Evolutionary conservation across 2,113 vertebrate species (phyloP).

Genomic region (Dipodomys spectabilis): DNA sequence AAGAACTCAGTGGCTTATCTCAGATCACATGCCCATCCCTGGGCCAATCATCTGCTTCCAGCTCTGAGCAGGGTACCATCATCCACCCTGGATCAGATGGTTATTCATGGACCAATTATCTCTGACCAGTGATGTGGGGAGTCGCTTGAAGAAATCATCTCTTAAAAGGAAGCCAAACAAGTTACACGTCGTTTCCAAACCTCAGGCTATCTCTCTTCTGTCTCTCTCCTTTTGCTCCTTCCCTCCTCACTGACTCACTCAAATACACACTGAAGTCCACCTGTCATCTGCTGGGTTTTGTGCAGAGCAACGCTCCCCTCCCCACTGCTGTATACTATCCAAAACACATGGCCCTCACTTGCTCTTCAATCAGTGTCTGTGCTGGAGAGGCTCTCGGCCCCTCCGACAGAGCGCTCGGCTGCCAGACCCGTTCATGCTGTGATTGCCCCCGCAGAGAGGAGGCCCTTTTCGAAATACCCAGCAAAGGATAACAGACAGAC

Average conservation of each 20-base stretch:
- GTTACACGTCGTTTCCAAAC: not conserved
- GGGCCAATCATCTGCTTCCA: not conserved
- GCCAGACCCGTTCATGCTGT: not conserved
- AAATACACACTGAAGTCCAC: not conserved
- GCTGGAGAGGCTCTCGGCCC: not conserved
- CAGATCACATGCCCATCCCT: not conserved
- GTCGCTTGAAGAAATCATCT: not conserved
- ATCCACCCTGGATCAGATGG: not conserved
- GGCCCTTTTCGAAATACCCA: not conserved
- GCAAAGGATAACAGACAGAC: not conserved
- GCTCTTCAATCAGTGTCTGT: not conserved
- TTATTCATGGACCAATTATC: not conserved
- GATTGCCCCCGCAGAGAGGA: not conserved
- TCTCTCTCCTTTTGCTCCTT: not conserved
- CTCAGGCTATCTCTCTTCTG: not conserved
- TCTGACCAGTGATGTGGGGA: not conserved
- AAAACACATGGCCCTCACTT: not conserved
- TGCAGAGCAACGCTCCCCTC: not conserved
- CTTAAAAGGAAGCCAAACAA: not conserved
- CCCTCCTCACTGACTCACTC: not conserved
- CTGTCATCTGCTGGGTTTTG: not conserved
- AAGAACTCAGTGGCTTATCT: not conserved
- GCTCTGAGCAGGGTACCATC: not conserved
- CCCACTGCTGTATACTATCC: not conserved
- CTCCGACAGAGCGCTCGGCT: accelerated